These are phyloP conservation scores for Leiothrix lutea DNA, from an alignment of 2,113 vertebrate species.

Conservation along the genomic window DNA sequence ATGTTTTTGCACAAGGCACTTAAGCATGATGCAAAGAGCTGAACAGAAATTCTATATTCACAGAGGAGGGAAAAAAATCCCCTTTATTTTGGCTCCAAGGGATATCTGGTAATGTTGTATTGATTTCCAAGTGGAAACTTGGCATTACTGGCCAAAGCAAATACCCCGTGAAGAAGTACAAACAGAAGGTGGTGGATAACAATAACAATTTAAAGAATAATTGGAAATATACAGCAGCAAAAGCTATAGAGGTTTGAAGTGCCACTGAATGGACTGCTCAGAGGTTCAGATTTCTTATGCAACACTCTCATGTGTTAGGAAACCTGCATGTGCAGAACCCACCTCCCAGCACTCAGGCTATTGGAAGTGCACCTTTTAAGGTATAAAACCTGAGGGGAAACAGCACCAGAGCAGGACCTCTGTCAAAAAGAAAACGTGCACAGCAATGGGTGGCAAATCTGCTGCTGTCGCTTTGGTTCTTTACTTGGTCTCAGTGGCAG, in stretches of 20 bases:
- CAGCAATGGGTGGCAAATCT: background rate
- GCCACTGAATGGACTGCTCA: background rate
- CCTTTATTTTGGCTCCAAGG: background rate
- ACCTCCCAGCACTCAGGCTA: background rate
- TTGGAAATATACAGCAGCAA: background rate
- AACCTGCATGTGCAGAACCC: background rate
- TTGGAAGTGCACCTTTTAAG: background rate
- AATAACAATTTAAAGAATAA: background rate
- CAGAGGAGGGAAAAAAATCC: fast-evolving
- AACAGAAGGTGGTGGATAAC: background rate
- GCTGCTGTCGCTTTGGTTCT: constrained; percentile 1
- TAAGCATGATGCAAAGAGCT: background rate
- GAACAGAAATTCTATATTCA: background rate
- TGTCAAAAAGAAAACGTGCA: background rate
- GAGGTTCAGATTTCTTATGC: background rate
- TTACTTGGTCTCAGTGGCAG: constrained; percentile 36
- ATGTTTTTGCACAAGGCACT: background rate
- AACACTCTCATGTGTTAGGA: background rate
- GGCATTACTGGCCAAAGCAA: background rate
- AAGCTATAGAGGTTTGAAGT: background rate
- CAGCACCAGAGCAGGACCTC: background rate
- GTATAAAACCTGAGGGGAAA: background rate
- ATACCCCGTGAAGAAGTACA: background rate
- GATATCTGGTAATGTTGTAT: background rate
- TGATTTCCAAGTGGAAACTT: background rate